Evolutionary conservation across 92 coral and sea anemone genomes (phyloP), one percentile per base, ranked within the genome.

Genomic region (Zoanthus sociatus): DNA sequence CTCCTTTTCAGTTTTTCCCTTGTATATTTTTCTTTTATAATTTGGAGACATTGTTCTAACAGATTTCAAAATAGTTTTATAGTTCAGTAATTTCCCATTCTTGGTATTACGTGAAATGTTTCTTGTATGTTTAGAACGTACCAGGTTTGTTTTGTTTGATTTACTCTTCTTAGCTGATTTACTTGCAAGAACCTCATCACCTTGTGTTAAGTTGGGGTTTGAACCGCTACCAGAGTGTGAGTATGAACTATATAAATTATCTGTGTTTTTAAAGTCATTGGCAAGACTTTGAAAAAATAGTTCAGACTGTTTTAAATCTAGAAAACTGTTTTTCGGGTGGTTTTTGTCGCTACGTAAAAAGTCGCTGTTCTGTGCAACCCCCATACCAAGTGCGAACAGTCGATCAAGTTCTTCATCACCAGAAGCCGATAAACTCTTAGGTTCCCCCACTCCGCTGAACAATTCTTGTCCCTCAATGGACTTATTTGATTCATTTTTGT

Each of bases 321-420:
- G 17, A 21, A 6, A 20, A 48, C 4, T 48, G n/a, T 51, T 76
- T 26, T 14, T 76, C 17, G 16, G 26, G 7, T 20, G 26, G 1
- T 76, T 76, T 30, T 67, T 18, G 72, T 20, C 72, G 12, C 1
- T 30, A 67, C 1, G 72, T 20, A 21, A 7, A 5, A 67, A 67
- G 1, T 18, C 37, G 72, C 12, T 12, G 72, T 18, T 20, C 33
- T 67, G 72, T 0, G 37, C 72, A 20, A 30, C 4, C 33, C 37
- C 72, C 72, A 67, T 30, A 67, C 72, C 37, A 18, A 30, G 37
- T 1, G 31, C 18, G 16, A 16, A 63, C 69, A 20, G 16, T 7
- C 26, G 83, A 2, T 60, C 33, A 33, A 60, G 68, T 31, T 31
- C 55, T 9, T 15, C 51, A 33, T 78, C 83, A 56, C 83, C 72